These are phyloP conservation scores for Danio kyathit DNA, from an alignment of 2,797 vertebrate genomes.

Conservation along the genomic window DNA sequence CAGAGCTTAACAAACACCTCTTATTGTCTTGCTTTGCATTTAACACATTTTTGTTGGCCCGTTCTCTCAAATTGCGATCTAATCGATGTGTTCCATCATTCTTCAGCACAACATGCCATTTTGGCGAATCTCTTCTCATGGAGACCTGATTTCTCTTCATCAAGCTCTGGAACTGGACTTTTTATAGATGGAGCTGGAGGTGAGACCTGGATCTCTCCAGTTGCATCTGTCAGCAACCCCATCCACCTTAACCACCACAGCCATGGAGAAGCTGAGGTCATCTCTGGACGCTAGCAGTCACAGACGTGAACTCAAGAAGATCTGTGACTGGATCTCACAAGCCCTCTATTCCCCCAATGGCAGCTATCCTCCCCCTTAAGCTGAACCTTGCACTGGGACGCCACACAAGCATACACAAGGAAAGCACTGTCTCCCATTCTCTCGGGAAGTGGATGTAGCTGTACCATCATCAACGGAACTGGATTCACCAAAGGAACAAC, in stretches of 20 bases:
- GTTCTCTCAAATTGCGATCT: not conserved
- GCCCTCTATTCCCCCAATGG: conserved; percentile 71
- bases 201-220: conserved; percentile 45
- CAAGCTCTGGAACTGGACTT: conserved; percentile 98
- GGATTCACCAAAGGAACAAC: conserved; percentile 62
- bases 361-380: conserved; percentile 74
- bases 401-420: conserved; percentile 10
- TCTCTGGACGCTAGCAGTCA: conserved; percentile 60
- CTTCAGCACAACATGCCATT: conserved; percentile 98
- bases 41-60: not conserved
- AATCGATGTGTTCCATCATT: not conserved
- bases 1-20: not conserved
- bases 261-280: conserved; percentile 58
- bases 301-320: conserved; percentile 59
- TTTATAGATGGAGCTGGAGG: conserved; percentile 80
- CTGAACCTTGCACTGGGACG: conserved; percentile 55
- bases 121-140: conserved; percentile 95
- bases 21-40: not conserved
- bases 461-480: conserved; percentile 41
- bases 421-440: conserved; percentile 46
- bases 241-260: conserved; percentile 42
- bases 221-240: conserved; percentile 40
- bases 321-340: conserved; percentile 24
- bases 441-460: conserved; percentile 26
- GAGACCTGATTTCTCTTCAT: conserved; percentile 95